Evolutionary conservation across 2,113 vertebrate species (phyloP).

Genomic region (Tachycineta bicolor): DNA sequence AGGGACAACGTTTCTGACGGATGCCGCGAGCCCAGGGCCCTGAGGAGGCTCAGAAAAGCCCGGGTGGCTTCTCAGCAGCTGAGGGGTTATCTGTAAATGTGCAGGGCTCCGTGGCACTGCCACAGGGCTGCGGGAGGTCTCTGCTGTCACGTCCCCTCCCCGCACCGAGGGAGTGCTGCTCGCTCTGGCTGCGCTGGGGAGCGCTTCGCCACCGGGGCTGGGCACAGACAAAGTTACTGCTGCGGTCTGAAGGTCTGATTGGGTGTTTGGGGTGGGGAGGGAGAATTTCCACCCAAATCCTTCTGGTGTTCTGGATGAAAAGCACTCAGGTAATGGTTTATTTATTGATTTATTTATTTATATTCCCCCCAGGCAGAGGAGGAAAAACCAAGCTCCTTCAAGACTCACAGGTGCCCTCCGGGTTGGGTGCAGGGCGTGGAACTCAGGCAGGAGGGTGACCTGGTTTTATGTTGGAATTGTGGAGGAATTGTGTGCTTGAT

Average conservation of each 20-base stretch:
- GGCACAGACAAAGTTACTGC: background rate
- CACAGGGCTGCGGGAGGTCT: background rate
- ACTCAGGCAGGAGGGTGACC: background rate
- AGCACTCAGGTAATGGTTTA: background rate
- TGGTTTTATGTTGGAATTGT: accelerated
- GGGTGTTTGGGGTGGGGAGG: background rate
- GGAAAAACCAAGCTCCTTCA: background rate
- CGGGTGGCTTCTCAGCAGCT: background rate
- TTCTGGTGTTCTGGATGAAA: background rate
- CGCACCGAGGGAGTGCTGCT: accelerated
- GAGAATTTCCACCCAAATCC: background rate
- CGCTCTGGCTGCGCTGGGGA: background rate
- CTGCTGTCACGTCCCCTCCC: accelerated
- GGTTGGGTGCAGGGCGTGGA: background rate
- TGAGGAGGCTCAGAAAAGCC: background rate
- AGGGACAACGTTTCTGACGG: background rate
- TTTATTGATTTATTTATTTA: too few relatives aligned
- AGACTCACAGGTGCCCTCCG: background rate
- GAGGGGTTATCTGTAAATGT: background rate
- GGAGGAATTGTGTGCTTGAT: background rate
- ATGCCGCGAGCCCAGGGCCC: accelerated
- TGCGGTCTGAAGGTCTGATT: background rate
- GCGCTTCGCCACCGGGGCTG: background rate
- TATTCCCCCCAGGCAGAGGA: background rate
- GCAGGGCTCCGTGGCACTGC: accelerated